Evolutionary conservation across 2,888 invertebrate genomes (phyloP), one percentile per base, ranked within the genome.

Genomic region (Ctena decussata): DNA sequence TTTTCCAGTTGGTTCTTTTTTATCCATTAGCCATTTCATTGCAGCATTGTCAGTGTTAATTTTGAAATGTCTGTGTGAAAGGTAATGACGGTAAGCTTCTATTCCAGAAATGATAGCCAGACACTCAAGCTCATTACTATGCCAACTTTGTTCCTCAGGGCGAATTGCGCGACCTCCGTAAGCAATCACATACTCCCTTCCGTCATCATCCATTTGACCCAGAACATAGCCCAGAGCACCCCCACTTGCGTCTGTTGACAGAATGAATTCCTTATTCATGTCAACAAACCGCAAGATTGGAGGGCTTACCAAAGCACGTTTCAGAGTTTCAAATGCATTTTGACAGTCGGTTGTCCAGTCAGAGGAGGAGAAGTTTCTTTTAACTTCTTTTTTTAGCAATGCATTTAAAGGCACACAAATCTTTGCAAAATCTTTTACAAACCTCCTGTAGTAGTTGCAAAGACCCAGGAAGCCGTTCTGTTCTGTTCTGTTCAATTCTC

Each of bases 391-490:
- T 27, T 41, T 81, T 44, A 44, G 75, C 69, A 69, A 71, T 24
- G 32, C 37, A 21, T 21, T 39, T 70, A 15, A 81, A 71, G 0
- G 41, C 41, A 70, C 60, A 53, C 85, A 80, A 15, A 89, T 85
- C 39, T 74, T 83, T 0, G 86, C 39, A 75, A 81, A 90, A 24
- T 77, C 37, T 44, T 76, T 49, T 12, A 90, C 76, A 89, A 89
- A 27, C 72, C 69, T 75, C 21, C 86, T 82, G 41, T 87, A 91
- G 49, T 88, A 91, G 60, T 87, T 88, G 18, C 83, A 83, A 24
- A 89, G 73, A 11, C 90, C 90, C 30, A 91, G 49, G n/a, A n/a
- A n/a, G n/a, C n/a, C n/a, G n/a, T n/a, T n/a, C n/a, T n/a, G n/a
- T n/a, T n/a, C n/a, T n/a, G n/a, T n/a, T n/a, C n/a, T n/a, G n/a